Base-by-base conservation (phyloP, 2,113 vertebrate species). In the Cephalopterus ornatus region DNA sequence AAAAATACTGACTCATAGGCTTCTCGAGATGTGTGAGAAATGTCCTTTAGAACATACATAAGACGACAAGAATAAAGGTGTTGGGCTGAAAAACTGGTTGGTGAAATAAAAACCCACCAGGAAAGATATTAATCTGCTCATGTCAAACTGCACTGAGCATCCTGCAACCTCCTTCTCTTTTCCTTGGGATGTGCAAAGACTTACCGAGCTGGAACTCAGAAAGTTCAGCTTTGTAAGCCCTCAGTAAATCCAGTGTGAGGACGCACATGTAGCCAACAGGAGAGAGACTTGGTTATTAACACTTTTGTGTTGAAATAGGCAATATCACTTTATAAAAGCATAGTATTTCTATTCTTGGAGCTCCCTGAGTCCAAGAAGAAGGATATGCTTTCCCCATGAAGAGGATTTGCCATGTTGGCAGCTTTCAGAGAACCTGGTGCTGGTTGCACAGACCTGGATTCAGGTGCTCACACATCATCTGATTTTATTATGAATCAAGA, bases 1-100 rank as follows among this genome's bases (percentile, higher is more conserved):
- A 62, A 93, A 93, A 93, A 84, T 74, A 88, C 85, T 95, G 83
- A 95, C 59, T 94, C 88, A 94, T 55, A 80, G 13, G 35, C 39
- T 90, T 65, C 63, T 94, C 0, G 0, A 50, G 35, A 86, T 55
- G 39, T 58, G 55, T 35, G 42, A 95, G 79, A 94, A 93, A 81
- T 22, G 14, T 80, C 86, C 86, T 80, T 59, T 41, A 46, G 32
- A 91, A 80, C 26, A 79, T 55, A 35, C 7, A 27, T 55, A 74
- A 80, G 14, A 83, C 63, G 59, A 47, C 55, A 81, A 91, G 86
- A 91, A 93, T 67, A 91, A 96, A 81, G 55, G 50, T 67, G 79
- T 74, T 92, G 37, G 47, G 23, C 58, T 85, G 46, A 89, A 96
- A 96, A 81, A 39, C n/a, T 27, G 12, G 23, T 66, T 1, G 0